Percentiles rank a stretch among this genome's conserved stretches.
Conservation (phyloP, 2,888 invertebrate genomes). For the Opisthograptis luteolata region DNA sequence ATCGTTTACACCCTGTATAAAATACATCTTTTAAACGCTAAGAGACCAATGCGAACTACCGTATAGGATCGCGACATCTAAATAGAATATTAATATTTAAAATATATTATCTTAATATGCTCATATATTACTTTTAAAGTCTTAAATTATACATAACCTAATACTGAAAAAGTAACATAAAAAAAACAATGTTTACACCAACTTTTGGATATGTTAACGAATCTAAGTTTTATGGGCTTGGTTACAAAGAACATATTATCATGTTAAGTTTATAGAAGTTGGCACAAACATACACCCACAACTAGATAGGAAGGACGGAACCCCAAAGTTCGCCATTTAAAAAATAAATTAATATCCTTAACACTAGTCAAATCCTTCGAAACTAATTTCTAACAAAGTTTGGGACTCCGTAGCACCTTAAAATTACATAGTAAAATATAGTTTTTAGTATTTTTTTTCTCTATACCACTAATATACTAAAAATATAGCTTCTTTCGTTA, state of each 20-base stretch:
- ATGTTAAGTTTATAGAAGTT: constrained; percentile 49
- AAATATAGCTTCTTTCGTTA: constrained; percentile 73
- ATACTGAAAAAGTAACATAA: constrained; percentile 76
- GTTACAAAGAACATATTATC: constrained; percentile 2
- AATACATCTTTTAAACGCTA: constrained; percentile 60
- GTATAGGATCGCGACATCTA: constrained; percentile 40
- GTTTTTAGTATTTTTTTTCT: constrained; percentile 43
- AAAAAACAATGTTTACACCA: constrained; percentile 60
- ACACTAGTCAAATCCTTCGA: constrained; percentile 74
- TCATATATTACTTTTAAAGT: constrained; percentile 71
- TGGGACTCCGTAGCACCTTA: constrained; percentile 75
- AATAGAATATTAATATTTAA: constrained; percentile 50
- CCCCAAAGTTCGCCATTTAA: constrained; percentile 56
- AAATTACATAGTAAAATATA: constrained; percentile 48
- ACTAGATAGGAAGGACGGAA: constrained; percentile 52
- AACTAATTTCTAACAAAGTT: constrained; percentile 62
- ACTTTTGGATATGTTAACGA: constrained; percentile 73
- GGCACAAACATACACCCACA: constrained; percentile 71
- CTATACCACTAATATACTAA: constrained; percentile 63
- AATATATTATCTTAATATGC: constrained; percentile 48
- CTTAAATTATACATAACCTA: constrained; percentile 72
- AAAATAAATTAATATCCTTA: constrained; percentile 66
- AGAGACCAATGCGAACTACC: constrained; percentile 61
- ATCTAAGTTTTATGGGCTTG: too few relatives aligned
- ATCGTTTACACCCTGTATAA: constrained; percentile 55